A percentile compares a stretch with the other conserved stretches of the same genome.
Conservation (phyloP, 2,888 invertebrate genomes). For the Dromius quadrimaculatus region DNA sequence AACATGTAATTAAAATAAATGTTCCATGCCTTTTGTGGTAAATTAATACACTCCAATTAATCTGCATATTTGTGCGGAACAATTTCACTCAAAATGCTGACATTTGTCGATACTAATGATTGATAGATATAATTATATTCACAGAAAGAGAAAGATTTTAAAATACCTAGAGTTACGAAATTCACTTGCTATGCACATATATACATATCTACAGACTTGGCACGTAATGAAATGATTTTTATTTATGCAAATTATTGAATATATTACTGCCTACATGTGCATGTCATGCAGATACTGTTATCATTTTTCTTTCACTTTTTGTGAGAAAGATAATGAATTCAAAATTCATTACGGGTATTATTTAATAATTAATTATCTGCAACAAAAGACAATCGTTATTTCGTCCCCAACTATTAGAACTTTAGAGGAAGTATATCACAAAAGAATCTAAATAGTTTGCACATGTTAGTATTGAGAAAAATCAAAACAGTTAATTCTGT, state of each 20-base stretch:
- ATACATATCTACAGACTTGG: not conserved
- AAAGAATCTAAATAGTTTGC: no score
- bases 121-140: not conserved
- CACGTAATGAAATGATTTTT: slow-evolving; percentile 1
- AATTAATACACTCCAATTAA: no score
- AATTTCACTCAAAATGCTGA: slow-evolving; percentile 12
- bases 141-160: slow-evolving; percentile 2
- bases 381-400: no score
- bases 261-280: not conserved
- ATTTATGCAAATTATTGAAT: not conserved
- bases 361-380: no score
- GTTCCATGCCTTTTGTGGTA: no score
- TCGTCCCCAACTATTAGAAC: no score
- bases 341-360: no score
- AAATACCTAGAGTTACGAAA: not conserved
- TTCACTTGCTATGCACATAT: not conserved
- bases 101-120: slow-evolving; percentile 17
- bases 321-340: no score
- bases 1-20: no score
- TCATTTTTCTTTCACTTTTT: not conserved
- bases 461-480: no score
- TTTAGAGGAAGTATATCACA: no score
- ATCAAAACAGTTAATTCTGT: no score
- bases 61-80: slow-evolving; percentile 14
- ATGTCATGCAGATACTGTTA: not conserved